Evolutionary conservation across 1,140 invertebrate genomes (phyloP), one percentile per base, ranked within the genome.

Genomic region (Caenorhabditis brenneri): DNA sequence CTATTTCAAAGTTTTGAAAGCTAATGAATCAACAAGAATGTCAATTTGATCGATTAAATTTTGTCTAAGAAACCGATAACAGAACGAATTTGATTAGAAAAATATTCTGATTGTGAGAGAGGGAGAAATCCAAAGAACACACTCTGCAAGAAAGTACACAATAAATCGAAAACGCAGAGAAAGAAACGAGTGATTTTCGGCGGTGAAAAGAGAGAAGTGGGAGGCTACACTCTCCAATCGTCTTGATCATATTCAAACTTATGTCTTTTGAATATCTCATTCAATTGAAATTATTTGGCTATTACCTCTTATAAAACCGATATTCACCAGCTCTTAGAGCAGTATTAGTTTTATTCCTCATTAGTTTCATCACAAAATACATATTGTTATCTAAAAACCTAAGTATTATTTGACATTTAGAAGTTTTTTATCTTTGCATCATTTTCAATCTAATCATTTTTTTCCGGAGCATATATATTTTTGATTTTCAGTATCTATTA

Each of bases 151-250:
- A 24, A 74, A 74, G 65, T 74, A 31, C 36, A 42, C 36, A 74
- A 27, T 33, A 42, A 42, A 42, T 12, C 6, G 36, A 46, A 42
- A 74, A n/a, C 65, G 36, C 65, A 74, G 65, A 74, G 65, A 74
- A 74, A 42, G n/a, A 74, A n/a, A 65, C 22, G 36, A 74, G 36
- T 31, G 65, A 74, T 74, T 46, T 74, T 74, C 65, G 65, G 65
- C 65, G 65, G 65, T 42, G 65, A 74, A 42, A 74, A 74, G 36
- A 24, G 65, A 42, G 19, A 31, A 31, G 10, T 24, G 65, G 31
- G 58, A 74, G 65, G 65, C 65, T 74, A 74, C 65, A 74, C 46
- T 74, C 36, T 33, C n/a, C 36, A 16, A 46, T 46, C n/a, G 7
- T 42, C 10, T n/a, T 42, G 36, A 42, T 74, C 65, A 74, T 15